phyloP scores from a whole-genome alignment of 2,888 invertebrate genomes.

The Diplazon laetatorius region DNA sequence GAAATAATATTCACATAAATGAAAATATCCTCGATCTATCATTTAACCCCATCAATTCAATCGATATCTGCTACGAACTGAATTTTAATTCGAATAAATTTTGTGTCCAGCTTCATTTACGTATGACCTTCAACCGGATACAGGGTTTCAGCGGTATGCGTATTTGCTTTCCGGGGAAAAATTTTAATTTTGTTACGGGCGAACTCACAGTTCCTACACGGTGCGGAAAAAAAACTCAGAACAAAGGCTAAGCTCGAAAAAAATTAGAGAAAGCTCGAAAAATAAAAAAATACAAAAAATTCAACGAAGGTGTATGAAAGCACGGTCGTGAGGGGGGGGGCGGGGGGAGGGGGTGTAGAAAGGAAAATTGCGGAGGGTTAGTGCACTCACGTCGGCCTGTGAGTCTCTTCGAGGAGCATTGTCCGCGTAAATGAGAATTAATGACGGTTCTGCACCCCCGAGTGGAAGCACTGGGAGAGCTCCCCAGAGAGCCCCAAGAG shows the following conservation, averaged over 20 bases:
- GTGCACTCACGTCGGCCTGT: constrained; percentile 33
- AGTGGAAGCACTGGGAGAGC: constrained; percentile 46
- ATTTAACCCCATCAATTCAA: too few species aligned
- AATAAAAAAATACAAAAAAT: constrained; percentile 39
- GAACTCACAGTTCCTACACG: neutral
- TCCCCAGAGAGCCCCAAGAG: constrained; percentile 55
- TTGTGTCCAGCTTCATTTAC: neutral
- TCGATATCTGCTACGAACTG: too few species aligned
- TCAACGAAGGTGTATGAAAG: constrained; percentile 19
- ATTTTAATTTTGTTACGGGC: constrained; percentile 3
- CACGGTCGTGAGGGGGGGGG: neutral
- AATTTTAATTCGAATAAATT: too few species aligned
- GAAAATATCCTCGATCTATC: too few species aligned
- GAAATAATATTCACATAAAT: too few species aligned
- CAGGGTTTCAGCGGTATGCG: neutral
- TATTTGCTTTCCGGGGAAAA: neutral
- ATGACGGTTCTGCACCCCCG: constrained; percentile 61
- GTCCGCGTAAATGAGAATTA: constrained; percentile 67
- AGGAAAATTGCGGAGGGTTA: constrained; percentile 15
- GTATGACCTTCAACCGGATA: neutral
- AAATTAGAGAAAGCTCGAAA: constrained; percentile 19
- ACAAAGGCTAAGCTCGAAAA: constrained; percentile 16
- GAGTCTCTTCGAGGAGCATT: constrained; percentile 63
- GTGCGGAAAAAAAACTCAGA: constrained; percentile 11
- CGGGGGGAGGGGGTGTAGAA: neutral